Base-by-base conservation (phyloP, 92 coral and sea anemone species). In the Palythoa caribaeorum region DNA sequence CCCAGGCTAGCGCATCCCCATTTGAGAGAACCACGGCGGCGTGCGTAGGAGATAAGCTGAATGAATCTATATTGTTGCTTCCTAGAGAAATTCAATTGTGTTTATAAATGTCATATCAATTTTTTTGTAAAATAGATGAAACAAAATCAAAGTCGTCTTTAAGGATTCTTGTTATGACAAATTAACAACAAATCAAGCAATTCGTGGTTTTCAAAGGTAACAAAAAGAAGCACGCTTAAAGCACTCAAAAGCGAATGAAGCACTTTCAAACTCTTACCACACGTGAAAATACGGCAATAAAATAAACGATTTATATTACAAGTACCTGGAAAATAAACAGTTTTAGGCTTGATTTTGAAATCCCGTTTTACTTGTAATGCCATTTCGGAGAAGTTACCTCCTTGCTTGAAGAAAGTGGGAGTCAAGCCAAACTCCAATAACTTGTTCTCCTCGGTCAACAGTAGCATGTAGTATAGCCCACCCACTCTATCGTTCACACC, bases 401-500 rank as follows among this genome's bases (percentile, higher is more conserved):
- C 28, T 28, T 28, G 28, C 28, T 28, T 28, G 28, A 28, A 28
- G 28, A 73, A 62, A 7, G 53, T 87, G 10, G 92, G 79, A 50
- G 72, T 81, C 38, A 93, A 85, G 70, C 96, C 96, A 50, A 79
- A 68, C 71, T 93, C 96, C 60, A 87, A 62, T 6, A 91, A 52
- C n/a, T 52, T 74, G 57, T 79, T 73, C 20, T 93, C 75, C n/a
- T 83, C 87, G 17, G 83, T 92, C 39, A 28, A 28, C 28, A 28
- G 28, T 28, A 28, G 28, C 28, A 28, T 28, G 28, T 28, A 28
- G 28, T 28, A 0, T 0, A 28, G 28, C 28, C 28, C 28, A n/a
- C n/a, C n/a, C n/a, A n/a, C n/a, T n/a, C n/a, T n/a, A n/a, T n/a
- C n/a, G n/a, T n/a, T n/a, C n/a, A n/a, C n/a, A n/a, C n/a, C n/a